Evolutionary conservation across 2,888 invertebrate genomes (phyloP), one percentile per base, ranked within the genome.

Genomic region (Caenorhabditis macrosperma): DNA sequence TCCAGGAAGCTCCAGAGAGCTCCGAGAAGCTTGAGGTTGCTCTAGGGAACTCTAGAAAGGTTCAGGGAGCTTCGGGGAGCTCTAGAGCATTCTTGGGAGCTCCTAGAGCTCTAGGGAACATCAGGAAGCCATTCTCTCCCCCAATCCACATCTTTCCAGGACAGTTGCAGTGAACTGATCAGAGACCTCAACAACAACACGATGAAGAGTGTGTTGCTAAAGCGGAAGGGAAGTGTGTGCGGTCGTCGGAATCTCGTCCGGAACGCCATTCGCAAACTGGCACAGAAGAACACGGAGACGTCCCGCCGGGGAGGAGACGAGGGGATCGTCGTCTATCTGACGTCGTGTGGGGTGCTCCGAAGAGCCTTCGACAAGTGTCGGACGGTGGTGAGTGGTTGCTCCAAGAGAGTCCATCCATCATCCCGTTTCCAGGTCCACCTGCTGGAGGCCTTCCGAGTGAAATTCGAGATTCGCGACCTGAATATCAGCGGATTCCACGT

Each of bases 321-420:
- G 7, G 67, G 68, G 38, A 63, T 77, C 10, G 63, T 77, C 17
- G 76, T 77, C 2, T 77, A 77, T 38, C 46, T 77, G 48, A 77
- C 76, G 28, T 63, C 68, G 15, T 77, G 76, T 35, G 76, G 76
- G 0, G 57, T 77, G 15, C 17, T 77, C 1, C 46, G 76, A 20
- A 50, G 33, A 48, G 55, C 68, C 0, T 77, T 15, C 55, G 76
- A 77, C 9, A 63, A 69, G 57, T 77, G 76, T 22, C 54, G 35
- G 15, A 10, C 20, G 0, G 68, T 68, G 63, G 76, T 76, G 22
- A 30, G 66, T 75, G n/a, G n/a, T n/a, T n/a, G n/a, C n/a, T n/a
- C n/a, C n/a, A n/a, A n/a, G n/a, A n/a, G n/a, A n/a, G n/a, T n/a
- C n/a, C n/a, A n/a, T n/a, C n/a, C n/a, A n/a, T n/a, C n/a, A n/a